Evolutionary conservation across 2,113 vertebrate species (phyloP).

Genomic region (Callipepla squamata): DNA sequence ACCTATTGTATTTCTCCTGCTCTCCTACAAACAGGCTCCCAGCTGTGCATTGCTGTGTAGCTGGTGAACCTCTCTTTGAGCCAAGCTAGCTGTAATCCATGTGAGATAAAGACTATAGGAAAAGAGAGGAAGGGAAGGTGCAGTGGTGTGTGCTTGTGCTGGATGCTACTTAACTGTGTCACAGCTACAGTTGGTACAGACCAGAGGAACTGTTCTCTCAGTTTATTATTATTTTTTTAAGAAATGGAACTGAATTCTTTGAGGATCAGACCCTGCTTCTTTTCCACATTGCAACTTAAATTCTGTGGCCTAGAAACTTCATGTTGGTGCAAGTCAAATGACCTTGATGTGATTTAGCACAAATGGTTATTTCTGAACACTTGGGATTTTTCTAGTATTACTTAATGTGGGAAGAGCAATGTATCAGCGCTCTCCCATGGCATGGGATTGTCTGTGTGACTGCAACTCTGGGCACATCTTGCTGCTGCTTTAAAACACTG

Average conservation of each 20-base stretch:
- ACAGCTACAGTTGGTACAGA: background rate
- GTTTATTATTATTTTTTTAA: background rate
- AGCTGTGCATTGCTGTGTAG: background rate
- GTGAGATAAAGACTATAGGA: too few relatives aligned
- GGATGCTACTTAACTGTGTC: background rate
- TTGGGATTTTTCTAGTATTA: background rate
- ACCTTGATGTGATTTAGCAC: background rate
- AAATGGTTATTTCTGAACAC: background rate
- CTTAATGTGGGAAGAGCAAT: background rate
- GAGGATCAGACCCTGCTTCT: background rate
- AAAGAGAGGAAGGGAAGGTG: background rate
- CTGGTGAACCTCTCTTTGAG: background rate
- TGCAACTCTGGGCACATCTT: background rate
- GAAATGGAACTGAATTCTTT: background rate
- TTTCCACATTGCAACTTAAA: background rate
- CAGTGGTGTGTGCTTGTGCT: accelerated
- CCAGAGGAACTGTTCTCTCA: background rate
- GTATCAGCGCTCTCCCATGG: accelerated
- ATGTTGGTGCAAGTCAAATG: background rate
- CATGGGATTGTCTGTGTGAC: accelerated
- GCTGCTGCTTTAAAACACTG: background rate
- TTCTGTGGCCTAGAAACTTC: background rate
- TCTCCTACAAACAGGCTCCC: background rate
- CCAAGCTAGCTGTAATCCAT: background rate
- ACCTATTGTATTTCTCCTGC: background rate